Base-by-base conservation (phyloP, 2,888 invertebrate species). In the Sussaba pulchella region DNA sequence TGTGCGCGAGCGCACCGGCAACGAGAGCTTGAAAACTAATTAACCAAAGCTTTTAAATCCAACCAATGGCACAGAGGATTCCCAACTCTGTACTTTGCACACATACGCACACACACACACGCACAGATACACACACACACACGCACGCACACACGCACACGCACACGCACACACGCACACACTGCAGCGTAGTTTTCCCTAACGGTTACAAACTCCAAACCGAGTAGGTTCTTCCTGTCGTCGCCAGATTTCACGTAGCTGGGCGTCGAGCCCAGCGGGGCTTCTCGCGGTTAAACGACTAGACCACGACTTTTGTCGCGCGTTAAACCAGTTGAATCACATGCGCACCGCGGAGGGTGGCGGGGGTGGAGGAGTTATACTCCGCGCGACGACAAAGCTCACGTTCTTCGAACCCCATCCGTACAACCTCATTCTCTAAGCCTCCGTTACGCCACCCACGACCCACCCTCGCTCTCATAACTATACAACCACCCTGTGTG, bases 11-110 rank as follows among this genome's bases (percentile, higher is more conserved):
- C 5, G 10, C 17, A 21, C 10, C 10, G 10, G 45, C 64, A 26
- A 31, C 45, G 19, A 12, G 31, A 43, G 36, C 39, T 54, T 43
- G 50, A 67, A 31, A 73, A 72, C 45, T 81, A 82, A 82, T 83
- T 83, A 83, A 76, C 57, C 71, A 70, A 80, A 67, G 78, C 82
- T 83, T 83, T 83, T 82, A 82, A 78, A 83, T 83, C 43, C 77
- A 19, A 24, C 10, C n/a, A 14, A 63, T 14, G 41, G 41, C 64
- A 45, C 17, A 26, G 17, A 14, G 31, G 31, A 31, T 10, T 14
- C 31, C 57, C 17, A 36, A 31, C 31, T 57, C 31, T 57, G 26
- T 14, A 39, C 26, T 26, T 69, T 69, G 52, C 39, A n/a, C 19
- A 36, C 14, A 50, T 14, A 9, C 17, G 31, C 31, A 12, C 9